Evolutionary conservation across 2,888 invertebrate species (phyloP).

Genomic region (Mesorhabditis sp.): DNA sequence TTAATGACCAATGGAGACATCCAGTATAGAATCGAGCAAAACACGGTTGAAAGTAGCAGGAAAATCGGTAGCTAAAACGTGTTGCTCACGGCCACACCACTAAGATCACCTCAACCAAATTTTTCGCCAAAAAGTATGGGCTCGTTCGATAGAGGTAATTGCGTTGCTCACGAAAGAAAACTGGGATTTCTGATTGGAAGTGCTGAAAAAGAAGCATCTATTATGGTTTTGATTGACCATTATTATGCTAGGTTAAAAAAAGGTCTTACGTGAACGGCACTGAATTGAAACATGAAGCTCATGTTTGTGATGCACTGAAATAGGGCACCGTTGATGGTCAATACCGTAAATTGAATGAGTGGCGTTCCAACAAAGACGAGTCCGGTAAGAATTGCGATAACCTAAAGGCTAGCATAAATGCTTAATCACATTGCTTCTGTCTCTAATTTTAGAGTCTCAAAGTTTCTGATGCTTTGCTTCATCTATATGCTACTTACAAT

Average conservation of each 20-base stretch:
- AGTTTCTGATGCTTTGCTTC: neutral
- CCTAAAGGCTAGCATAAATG: conserved; percentile 63
- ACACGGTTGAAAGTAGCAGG: conserved; percentile 76
- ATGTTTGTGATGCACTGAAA: conserved; percentile 87
- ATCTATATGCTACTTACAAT: conserved; percentile 68
- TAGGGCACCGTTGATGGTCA: conserved; percentile 88
- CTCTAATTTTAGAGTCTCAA: conserved; percentile 5
- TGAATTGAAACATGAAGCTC: conserved; percentile 91
- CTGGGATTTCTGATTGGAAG: conserved; percentile 72
- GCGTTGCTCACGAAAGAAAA: conserved; percentile 81
- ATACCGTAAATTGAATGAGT: conserved; percentile 62
- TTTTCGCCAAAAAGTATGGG: conserved; percentile 81
- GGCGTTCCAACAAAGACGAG: conserved; percentile 66
- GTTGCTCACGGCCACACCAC: neutral
- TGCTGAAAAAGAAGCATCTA: conserved; percentile 18
- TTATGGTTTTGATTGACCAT: neutral
- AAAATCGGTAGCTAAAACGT: conserved; percentile 72
- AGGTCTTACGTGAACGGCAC: conserved; percentile 76
- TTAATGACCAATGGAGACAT: conserved; percentile 72
- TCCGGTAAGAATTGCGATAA: conserved; percentile 79
- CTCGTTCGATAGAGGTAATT: conserved; percentile 86
- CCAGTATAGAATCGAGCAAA: conserved; percentile 80
- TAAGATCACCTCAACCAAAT: conserved; percentile 70
- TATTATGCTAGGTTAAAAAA: neutral
- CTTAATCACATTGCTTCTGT: neutral